These are phyloP conservation scores for Chrysolina haemoptera DNA, from an alignment of 2,888 invertebrate genomes.

Conservation along the genomic window DNA sequence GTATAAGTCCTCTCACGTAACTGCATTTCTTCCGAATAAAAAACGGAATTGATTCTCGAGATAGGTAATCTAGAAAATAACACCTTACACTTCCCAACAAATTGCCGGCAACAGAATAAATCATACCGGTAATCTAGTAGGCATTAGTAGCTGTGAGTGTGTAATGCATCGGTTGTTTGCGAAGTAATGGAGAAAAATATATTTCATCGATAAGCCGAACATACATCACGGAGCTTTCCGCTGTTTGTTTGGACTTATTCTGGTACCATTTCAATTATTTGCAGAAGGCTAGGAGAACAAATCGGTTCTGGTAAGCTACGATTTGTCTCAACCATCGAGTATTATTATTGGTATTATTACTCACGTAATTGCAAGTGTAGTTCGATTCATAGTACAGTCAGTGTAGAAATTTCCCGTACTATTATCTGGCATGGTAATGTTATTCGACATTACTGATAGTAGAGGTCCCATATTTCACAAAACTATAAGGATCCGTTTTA, in stretches of 20 bases:
- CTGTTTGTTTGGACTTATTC: slow-evolving; percentile 19
- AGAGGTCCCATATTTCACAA: too few relatives aligned
- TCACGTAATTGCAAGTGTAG: not conserved
- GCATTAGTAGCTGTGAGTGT: slow-evolving; percentile 4
- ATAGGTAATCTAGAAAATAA: slow-evolving; percentile 20
- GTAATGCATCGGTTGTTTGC: slow-evolving; percentile 1
- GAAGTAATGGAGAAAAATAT: not conserved
- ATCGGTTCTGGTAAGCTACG: not conserved
- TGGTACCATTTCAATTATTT: slow-evolving; percentile 15
- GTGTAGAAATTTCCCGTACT: too few relatives aligned
- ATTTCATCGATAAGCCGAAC: slow-evolving; percentile 4
- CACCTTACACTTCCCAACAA: slow-evolving; percentile 8
- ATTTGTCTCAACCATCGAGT: slow-evolving; percentile 1
- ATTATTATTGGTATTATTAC: not conserved
- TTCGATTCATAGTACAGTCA: not conserved
- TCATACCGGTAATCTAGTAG: slow-evolving; percentile 3
- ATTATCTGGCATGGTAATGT: too few relatives aligned
- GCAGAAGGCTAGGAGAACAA: slow-evolving; percentile 5
- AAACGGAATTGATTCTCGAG: slow-evolving; percentile 16
- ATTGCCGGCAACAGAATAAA: slow-evolving; percentile 7
- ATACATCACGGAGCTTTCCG: not conserved
- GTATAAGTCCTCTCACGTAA: slow-evolving; percentile 8
- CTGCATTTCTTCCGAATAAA: slow-evolving; percentile 4
- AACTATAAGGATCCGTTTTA: too few relatives aligned
- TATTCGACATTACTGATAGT: too few relatives aligned